Base-by-base conservation (phyloP, 2,888 invertebrate genomes). In the Mythimna lalbum region DNA sequence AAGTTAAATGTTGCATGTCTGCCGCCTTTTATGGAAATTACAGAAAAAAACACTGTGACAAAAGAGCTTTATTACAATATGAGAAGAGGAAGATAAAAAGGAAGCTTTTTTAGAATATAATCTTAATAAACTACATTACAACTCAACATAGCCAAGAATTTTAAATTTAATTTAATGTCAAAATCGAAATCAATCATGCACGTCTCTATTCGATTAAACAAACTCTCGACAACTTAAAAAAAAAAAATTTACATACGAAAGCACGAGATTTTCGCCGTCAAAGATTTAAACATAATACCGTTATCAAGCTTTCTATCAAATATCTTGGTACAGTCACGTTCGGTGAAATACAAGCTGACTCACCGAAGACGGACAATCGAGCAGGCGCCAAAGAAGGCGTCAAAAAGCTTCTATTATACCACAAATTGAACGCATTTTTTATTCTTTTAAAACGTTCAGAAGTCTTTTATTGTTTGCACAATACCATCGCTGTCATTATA, bases 231-330 rank as follows among this genome's bases (percentile, higher is more conserved):
- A 61, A 47, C 52, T 49, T 67, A 50, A 49, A 63, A 60, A 71
- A n/a, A 67, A 55, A 49, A 39, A 47, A 69, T 78, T 47, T n/a
- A 59, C 50, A 55, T 61, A 67, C 21, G 23, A 52, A 39, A 31
- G 62, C 43, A 53, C 33, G 53, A 63, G 43, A 73, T 65, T 64
- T 53, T 31, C 56, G 57, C 17, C 47, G n/a, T 52, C 62, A 70
- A 79, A 82, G 68, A 77, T 86, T 81, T 71, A 64, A 27, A 56
- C 59, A 72, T 76, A 83, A 69, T 67, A 70, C 73, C 81, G 73
- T 80, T 86, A 76, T 53, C 57, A 60, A 70, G 23, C 77, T 77
- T 83, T 82, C 82, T 76, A 78, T 83, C 65, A 78, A 70, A 82
- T 69, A 74, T 69, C 76, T 80, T 66, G 69, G 76, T 74, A 77